Base-by-base conservation (phyloP, 2,113 vertebrate species). In the Recurvirostra avosetta region DNA sequence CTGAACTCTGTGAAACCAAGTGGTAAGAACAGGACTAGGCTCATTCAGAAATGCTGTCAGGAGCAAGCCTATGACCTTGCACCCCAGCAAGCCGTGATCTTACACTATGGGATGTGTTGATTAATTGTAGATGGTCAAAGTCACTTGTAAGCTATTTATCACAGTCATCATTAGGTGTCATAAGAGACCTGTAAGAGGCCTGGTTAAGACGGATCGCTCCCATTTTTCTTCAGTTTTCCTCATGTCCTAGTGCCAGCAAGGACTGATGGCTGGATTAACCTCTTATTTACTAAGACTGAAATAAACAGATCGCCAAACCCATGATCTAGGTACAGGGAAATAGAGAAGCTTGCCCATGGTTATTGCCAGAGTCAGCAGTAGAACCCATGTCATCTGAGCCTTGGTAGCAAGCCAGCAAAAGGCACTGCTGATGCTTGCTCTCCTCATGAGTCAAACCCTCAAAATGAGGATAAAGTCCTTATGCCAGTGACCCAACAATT, bases 41-140 rank as follows among this genome's bases (percentile, higher is more conserved):
- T 81, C 30, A 45, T n/a, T 84, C 49, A 75, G 47, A 84, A 89
- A 45, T 55, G 59, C 55, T 63, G 20, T 66, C 47, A 86, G 79
- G 21, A 83, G 32, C 59, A 88, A 81, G 15, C 12, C 62, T 8
- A 2, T 66, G 79, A 86, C 67, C 83, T 59, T 55, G 29, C 29
- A 86, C 80, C 72, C 65, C 50, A 80, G 15, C 0, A 3, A 94
- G 38, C 63, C 21, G 20, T 59, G 86, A 80, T 67, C 73, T 94
- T 86, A 32, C 41, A 12, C 47, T 59, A 45, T 40, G 34, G 80
- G 56, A 86, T 71, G 23, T 50, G 83, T 92, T 96, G 91, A 97
- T 95, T 97, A 94, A 96, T 95, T 92, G 76, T 91, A 80, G 86
- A 84, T 84, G 20, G 68, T 30, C 7, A 4, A 94, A 96, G 86